Conservation (phyloP, 2,888 invertebrate genomes). For the Mellilla xanthometata region DNA sequence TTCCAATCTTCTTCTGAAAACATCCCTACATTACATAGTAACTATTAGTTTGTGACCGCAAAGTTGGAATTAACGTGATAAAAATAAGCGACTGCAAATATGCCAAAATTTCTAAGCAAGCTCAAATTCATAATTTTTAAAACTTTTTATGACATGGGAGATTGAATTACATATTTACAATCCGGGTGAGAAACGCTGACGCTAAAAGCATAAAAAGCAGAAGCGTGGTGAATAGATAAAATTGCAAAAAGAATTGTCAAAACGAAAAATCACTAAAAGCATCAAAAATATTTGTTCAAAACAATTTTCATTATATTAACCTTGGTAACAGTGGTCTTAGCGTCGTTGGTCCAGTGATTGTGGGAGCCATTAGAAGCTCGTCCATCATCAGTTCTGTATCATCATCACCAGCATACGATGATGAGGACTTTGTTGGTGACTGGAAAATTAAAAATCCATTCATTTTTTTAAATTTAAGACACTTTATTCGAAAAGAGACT, state of each 20-base stretch:
- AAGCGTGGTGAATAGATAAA: no score
- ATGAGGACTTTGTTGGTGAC: conserved; percentile 86
- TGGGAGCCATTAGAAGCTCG: conserved; percentile 89
- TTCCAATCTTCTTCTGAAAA: conserved; percentile 88
- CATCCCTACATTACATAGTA: conserved; percentile 60
- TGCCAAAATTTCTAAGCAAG: no score
- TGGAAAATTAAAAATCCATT: conserved; percentile 59
- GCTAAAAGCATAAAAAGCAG: no score
- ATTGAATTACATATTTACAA: no score
- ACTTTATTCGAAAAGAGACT: no score
- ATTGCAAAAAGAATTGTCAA: no score
- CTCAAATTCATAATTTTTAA: no score
- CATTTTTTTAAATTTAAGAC: conserved; percentile 39
- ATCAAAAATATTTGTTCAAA: no score
- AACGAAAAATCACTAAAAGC: no score
- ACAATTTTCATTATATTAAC: no score
- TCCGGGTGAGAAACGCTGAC: no score
- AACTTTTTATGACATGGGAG: no score
- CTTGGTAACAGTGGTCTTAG: conserved; percentile 87
- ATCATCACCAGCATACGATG: conserved; percentile 87
- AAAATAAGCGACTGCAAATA: conserved; percentile 7
- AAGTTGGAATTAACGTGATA: conserved; percentile 1
- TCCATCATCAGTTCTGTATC: conserved; percentile 93
- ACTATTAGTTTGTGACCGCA: conserved; percentile 37
- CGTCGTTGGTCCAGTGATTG: conserved; percentile 87